A percentile compares a stretch with the other conserved stretches of the same genome.
These are phyloP conservation scores for Tiphia femorata DNA, from an alignment of 2,888 invertebrate genomes.

Conservation along the genomic window DNA sequence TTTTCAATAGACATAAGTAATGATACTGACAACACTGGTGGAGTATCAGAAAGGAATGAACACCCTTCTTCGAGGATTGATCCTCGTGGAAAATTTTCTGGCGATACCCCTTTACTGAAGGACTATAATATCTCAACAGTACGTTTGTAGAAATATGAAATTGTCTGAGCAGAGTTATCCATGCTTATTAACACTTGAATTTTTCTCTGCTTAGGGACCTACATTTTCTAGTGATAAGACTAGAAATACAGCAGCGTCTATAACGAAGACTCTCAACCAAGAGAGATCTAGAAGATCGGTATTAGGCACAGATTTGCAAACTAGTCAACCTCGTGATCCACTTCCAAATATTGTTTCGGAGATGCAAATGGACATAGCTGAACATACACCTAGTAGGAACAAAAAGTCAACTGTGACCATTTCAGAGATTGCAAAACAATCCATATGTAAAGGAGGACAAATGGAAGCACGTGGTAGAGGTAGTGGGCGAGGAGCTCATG, in stretches of 20 bases:
- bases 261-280: conserved; percentile 20
- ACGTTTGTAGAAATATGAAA: too few species aligned
- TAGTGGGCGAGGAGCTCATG: conserved; percentile 17
- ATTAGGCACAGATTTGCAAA: not conserved
- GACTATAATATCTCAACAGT: too few species aligned
- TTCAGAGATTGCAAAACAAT: conserved; percentile 29
- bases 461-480: conserved; percentile 16
- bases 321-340: conserved; percentile 13
- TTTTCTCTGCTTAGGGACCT: conserved; percentile 1
- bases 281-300: conserved; percentile 11
- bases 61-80: too few species aligned
- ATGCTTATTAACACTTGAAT: not conserved
- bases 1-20: too few species aligned
- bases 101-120: too few species aligned
- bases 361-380: conserved; percentile 15
- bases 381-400: not conserved
- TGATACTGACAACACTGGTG: too few species aligned
- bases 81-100: too few species aligned
- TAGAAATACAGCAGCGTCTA: conserved; percentile 8
- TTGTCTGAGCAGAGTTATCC: not conserved
- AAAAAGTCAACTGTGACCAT: conserved; percentile 6
- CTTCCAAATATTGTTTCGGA: conserved; percentile 11
- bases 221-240: not conserved
- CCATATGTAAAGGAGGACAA: conserved; percentile 28
- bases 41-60: too few species aligned